Evolutionary conservation across 2,888 invertebrate species (phyloP), one percentile per base, ranked within the genome.

Genomic region (Hydriomena furcata): DNA sequence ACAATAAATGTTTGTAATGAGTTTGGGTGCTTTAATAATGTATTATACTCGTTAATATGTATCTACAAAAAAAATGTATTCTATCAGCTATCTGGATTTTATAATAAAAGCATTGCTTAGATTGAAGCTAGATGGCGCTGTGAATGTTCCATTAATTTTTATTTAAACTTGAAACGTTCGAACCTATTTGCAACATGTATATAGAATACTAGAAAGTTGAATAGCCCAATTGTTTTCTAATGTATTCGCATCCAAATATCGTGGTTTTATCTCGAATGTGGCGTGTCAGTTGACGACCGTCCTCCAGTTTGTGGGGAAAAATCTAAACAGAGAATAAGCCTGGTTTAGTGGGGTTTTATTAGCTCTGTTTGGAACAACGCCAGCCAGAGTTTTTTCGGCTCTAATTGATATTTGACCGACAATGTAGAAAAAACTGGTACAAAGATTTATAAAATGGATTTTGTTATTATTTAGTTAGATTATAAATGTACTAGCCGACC

Each of bases 381-480:
- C 88, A 88, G 74, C 73, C 30, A 23, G 58, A 58, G 62, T 58
- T 71, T 66, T 74, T 79, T 76, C 66, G 71, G 59, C 67, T 79
- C 80, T 87, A 88, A 88, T 88, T 88, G 87, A 88, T 86, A 84
- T 84, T 77, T 81, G 79, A 79, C 82, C 73, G 71, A 76, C 74
- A 75, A 73, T 72, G 73, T 74, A 71, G 59, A 61, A 61, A 65
- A 71, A 67, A 60, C 66, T 65, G 59, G 60, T 65, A 59, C 66
- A 60, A 63, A 64, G 66, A 70, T 69, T 28, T 12, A 35, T 35
- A 21, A 5, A 13, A 30, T 30, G 11, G 13, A 17, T 28, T 31
- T 24, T 24, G 13, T 21, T 8, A 10, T 27, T 4, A 27, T 27
- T 10, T 27, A 23, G 6, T n/a, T n/a, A n/a, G n/a, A n/a, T n/a